Base-by-base conservation (phyloP, 2,888 invertebrate genomes). In the Listrodromus nycthemerus region DNA sequence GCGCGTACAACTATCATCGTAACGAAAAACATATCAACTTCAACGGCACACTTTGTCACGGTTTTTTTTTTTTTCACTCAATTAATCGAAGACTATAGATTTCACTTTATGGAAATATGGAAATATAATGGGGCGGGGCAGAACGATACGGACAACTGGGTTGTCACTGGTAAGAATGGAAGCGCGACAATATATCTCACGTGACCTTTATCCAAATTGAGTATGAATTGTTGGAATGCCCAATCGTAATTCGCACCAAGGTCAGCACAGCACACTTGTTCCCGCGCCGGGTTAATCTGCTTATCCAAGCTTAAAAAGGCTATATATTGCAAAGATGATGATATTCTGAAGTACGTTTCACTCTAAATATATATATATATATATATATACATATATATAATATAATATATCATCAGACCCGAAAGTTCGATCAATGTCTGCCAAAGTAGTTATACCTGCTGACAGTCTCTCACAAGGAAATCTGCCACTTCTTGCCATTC, bases 371-470 rank as follows among this genome's bases (percentile, higher is more conserved):
- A 19, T 61, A 70, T 66, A 70, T 30, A 65, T 71, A 76, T 69
- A n/a, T n/a, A 41, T 45, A 71, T 81, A 81, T 76, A n/a, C n/a
- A n/a, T n/a, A n/a, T n/a, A n/a, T n/a, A n/a, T n/a, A n/a, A n/a
- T n/a, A 71, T 66, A 78, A 71, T 61, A 61, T 16, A 80, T 86
- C 50, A 81, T 88, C 85, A 83, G 85, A 84, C 84, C 85, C 77
- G 65, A 86, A 75, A 77, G 21, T 74, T 73, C 41, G 87, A 91
- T 91, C 91, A 92, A 92, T 92, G 88, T 91, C 92, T 92, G 92
- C 91, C 92, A 90, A 92, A 92, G 92, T 92, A 92, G 92, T 85
- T 89, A 88, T 87, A 88, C 89, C 90, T 90, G 88, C 82, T 85
- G 89, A 89, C 89, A 89, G 87, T 83, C 84, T 89, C 86, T 86